A percentile compares a stretch with the other conserved stretches of the same genome.
Conservation (phyloP, 2,113 vertebrate genomes). For the Eclectus roratus region DNA sequence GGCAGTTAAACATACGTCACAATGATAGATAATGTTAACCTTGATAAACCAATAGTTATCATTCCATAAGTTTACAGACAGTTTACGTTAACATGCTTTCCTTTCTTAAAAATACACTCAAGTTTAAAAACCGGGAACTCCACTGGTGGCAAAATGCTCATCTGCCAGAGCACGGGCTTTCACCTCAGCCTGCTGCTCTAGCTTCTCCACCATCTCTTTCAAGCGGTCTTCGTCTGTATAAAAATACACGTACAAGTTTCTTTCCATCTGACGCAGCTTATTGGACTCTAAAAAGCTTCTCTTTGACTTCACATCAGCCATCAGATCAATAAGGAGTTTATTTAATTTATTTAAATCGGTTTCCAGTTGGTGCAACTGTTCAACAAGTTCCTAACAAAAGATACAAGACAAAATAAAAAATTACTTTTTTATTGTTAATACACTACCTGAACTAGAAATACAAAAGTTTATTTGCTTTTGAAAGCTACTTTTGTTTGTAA, state of each 20-base stretch:
- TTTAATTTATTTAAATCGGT: constrained; percentile 79
- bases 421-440: not conserved
- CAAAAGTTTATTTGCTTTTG: not conserved
- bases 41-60: not conserved
- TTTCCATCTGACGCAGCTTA: constrained; percentile 78
- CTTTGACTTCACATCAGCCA: constrained; percentile 83
- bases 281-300: constrained; percentile 79
- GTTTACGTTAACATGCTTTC: not conserved
- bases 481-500: not conserved
- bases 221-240: constrained; percentile 81
- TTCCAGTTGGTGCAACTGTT: constrained; percentile 78
- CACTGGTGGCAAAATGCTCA: not conserved
- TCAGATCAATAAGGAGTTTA: constrained; percentile 77
- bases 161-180: constrained; percentile 46
- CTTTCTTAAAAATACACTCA: not conserved
- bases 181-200: constrained; percentile 74
- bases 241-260: constrained; percentile 88
- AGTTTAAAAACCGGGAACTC: not conserved
- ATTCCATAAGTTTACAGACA: not conserved
- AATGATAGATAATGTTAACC: not conserved
- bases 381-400: constrained; percentile 79
- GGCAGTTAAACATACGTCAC: not conserved
- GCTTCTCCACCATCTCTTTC: constrained; percentile 81
- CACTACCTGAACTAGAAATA: not conserved
- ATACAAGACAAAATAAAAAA: not conserved